Base-by-base conservation (phyloP, 1,140 invertebrate genomes). In the Diabrotica undecimpunctata region DNA sequence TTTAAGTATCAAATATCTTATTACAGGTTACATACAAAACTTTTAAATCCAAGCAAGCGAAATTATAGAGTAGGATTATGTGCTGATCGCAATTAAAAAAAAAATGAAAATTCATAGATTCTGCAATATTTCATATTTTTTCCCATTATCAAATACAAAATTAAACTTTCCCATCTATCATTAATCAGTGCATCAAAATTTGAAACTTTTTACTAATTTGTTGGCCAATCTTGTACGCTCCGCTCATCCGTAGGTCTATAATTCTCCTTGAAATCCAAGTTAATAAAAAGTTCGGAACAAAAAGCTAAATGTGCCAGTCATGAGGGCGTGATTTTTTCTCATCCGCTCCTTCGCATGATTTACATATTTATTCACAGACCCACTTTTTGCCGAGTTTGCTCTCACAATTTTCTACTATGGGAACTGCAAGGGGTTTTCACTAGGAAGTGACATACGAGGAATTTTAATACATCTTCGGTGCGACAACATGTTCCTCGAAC, bases 341-440 rank as follows among this genome's bases (percentile, higher is more conserved):
- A 6, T 46, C 41, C 41, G 8, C n/a, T 46, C 41, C n/a, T 46
- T 46, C 41, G n/a, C 41, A 46, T n/a, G 41, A 46, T 46, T 46
- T 46, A 46, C 41, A 46, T 46, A 46, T 46, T 46, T 46, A 46
- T 46, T 46, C 41, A 46, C 41, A n/a, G 41, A 46, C 41, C 41
- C 41, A n/a, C n/a, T 46, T 46, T 46, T 46, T 46, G 41, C n/a
- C 41, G 41, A 46, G 41, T 46, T 46, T 46, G 8, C 41, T 46
- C 41, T n/a, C 41, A 46, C 41, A 46, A 46, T 46, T 46, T 46
- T 46, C 41, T 46, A 46, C 41, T 46, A n/a, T 46, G 41, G 41
- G 8, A 10, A 46, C n/a, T 46, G 41, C 41, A n/a, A 46, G 41
- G 41, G 41, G 41, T n/a, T 46, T 46, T 46, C 41, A 10, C 8